Evolutionary conservation across 2,797 vertebrate species (phyloP), one percentile per base, ranked within the genome.

Genomic region (Ibycter americanus): DNA sequence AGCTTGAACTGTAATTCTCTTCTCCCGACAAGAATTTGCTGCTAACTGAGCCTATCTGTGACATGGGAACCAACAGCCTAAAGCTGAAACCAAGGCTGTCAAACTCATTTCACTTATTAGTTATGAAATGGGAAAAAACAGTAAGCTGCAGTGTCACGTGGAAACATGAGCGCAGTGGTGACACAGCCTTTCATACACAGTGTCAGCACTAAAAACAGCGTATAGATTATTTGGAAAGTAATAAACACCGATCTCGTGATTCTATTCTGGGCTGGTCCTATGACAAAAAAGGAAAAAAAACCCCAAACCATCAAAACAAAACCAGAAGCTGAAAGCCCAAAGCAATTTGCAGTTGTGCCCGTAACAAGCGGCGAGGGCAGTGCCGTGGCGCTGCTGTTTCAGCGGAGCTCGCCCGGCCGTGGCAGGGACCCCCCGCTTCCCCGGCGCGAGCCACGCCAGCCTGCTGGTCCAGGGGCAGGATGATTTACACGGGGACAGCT

Each of bases 141-240:
- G 88, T 4, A 21, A 93, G 83, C 82, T 72, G 74, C 16, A 56
- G 81, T 54, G 90, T 83, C 94, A 65, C 93, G 81, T 2, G 76
- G 95, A 80, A 93, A 93, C 92, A 85, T 15, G 81, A 95, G 91
- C 2, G 0, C 62, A 36, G 93, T 3, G 2, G 91, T 86, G 96
- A 93, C 94, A 96, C 38, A n/a, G 77, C 90, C 84, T 27, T n/a
- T 40, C 93, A 27, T 6, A 59, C 67, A 70, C 10, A 2, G 58
- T 1, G 65, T 83, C 94, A 96, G 93, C 94, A 88, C 87, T 78
- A 61, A 85, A 83, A 44, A 25, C 86, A 71, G 83, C 0, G 49
- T 93, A 93, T 74, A 90, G 95, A 89, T 96, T 96, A 92, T 95
- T 85, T 94, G 89, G 86, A 89, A 54, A 90, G 67, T 20, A 80